Evolutionary conservation across 2,113 vertebrate species (phyloP).

Genomic region (Furnarius figulus): DNA sequence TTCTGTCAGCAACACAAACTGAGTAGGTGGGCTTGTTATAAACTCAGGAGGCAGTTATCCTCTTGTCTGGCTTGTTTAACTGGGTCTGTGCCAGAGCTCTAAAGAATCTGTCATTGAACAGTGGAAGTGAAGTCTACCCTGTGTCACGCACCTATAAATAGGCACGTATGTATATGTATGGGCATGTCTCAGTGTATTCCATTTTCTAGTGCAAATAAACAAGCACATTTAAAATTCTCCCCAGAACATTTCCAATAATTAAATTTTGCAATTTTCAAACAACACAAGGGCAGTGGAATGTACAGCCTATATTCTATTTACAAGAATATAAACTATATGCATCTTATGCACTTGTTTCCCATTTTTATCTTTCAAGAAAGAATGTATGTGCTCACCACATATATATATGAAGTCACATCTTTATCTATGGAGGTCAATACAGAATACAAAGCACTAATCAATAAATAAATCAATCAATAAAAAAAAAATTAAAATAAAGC

Average conservation of each 20-base stretch:
- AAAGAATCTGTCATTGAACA: background rate
- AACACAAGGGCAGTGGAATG: background rate
- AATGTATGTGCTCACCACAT: accelerated
- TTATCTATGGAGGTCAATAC: background rate
- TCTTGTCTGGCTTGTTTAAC: conserved; percentile 1
- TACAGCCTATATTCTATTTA: background rate
- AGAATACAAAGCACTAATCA: background rate
- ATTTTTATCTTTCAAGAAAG: background rate
- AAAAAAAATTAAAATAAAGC: background rate
- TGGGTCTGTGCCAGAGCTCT: conserved; percentile 15
- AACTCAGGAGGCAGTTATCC: background rate
- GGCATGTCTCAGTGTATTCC: background rate
- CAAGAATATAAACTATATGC: background rate
- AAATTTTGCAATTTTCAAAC: background rate
- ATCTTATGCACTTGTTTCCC: background rate
- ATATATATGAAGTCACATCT: background rate
- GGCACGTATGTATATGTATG: background rate
- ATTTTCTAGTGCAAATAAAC: conserved; percentile 30
- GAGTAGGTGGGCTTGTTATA: background rate
- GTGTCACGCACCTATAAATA: conserved; percentile 29
- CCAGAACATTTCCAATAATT: background rate
- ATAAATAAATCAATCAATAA: background rate
- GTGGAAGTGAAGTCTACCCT: background rate
- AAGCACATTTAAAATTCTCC: background rate
- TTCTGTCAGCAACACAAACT: background rate